Conservation (phyloP, 2,888 invertebrate species). For the Monochamus alternatus region DNA sequence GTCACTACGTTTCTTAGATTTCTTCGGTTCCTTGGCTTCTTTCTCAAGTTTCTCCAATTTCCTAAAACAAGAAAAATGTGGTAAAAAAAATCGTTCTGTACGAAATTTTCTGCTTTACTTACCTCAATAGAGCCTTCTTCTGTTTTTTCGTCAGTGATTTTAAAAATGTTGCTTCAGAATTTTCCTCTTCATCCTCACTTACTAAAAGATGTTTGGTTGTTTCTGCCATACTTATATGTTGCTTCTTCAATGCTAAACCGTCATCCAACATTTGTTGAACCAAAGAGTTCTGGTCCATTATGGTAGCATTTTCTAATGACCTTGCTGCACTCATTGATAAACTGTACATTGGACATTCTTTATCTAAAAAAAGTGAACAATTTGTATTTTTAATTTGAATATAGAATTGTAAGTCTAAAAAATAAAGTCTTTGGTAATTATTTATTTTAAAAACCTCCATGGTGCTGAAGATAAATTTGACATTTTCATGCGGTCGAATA, state of each 20-base stretch:
- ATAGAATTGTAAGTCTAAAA: no score
- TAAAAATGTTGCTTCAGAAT: conserved; percentile 85
- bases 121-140: conserved; percentile 92
- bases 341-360: conserved; percentile 96
- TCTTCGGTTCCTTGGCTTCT: conserved; percentile 48
- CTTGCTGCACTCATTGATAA: conserved; percentile 88
- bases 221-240: conserved; percentile 74
- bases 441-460: no score
- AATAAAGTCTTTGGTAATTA: no score
- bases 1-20: conserved; percentile 47
- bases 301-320: conserved; percentile 77
- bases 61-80: conserved; percentile 41
- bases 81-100: background rate
- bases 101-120: conserved; percentile 60
- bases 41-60: conserved; percentile 59
- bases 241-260: conserved; percentile 90
- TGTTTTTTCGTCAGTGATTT: conserved; percentile 90
- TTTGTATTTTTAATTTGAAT: no score
- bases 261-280: conserved; percentile 94
- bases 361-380: conserved; percentile 75
- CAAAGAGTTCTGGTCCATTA: conserved; percentile 81
- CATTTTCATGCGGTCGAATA: no score
- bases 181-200: conserved; percentile 73
- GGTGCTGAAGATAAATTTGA: no score
- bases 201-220: conserved; percentile 77